Base-by-base conservation (phyloP, 1,140 invertebrate species). In the Phymorhynchus buccinoides region DNA sequence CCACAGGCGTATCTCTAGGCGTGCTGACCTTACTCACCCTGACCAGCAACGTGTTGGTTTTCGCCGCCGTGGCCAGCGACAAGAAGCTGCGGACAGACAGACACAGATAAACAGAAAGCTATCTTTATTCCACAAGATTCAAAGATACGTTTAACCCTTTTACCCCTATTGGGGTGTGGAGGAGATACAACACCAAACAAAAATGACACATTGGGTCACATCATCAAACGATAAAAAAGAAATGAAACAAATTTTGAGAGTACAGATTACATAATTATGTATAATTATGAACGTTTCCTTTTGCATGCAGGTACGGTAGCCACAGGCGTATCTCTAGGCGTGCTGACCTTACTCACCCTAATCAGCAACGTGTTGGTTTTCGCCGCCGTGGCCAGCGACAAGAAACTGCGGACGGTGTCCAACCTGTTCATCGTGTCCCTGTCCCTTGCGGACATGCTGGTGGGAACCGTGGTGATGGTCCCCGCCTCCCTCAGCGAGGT, bases 341-440 rank as follows among this genome's bases (percentile, higher is more conserved):
- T 89, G 41, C 80, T 91, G 14, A 86, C 89, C 39, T 68, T 88
- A 27, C 41, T 88, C 2, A 91, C 90, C 6, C 85, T 90, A 62
- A 75, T 85, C 7, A 97, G 97, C 42, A 99, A 99, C 93, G 96
- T 97, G 78, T 94, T 98, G 82, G 97, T 98, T 9, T 92, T 94
- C 92, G 95, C 98, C 12, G 97, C 97, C 48, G 97, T 98, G 14
- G 96, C 96, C 89, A 95, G 97, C 86, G 97, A 98, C 81, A 95
- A 96, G 86, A 98, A 98, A 91, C 93, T 98, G 91, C 95, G 97
- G 73, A 97, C 97, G 83, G 97, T 98, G 86, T 99, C 98, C 66
- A 99, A 99, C 93, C 95, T 98, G 90, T 98, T 99, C 94, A 99
- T 99, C 90, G 96, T 98, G 48, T 98, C 97, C 39, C 94, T 99